phyloP scores from a whole-genome alignment of 2,888 invertebrate genomes.

The Torymus tubicola region DNA sequence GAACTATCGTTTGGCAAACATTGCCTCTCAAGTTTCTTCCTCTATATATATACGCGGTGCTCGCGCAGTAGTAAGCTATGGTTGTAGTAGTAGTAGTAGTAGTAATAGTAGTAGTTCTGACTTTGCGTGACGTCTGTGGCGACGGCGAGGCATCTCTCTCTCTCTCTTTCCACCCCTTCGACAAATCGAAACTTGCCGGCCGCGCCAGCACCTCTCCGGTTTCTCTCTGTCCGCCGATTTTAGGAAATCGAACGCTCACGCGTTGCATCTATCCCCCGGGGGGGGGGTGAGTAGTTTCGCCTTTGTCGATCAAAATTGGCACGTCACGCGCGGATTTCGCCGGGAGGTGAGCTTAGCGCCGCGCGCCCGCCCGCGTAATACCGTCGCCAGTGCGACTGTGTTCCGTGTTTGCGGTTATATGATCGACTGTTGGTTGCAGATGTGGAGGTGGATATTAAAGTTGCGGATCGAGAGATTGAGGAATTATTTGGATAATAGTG shows the following conservation, averaged over 20 bases:
- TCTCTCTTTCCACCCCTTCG: background rate
- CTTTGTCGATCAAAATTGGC: constrained; percentile 34
- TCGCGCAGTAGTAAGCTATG: too few species aligned
- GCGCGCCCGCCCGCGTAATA: background rate
- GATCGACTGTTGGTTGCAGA: background rate
- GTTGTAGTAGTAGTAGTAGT: too few species aligned
- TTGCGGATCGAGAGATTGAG: constrained; percentile 39
- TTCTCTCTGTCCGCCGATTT: too few species aligned
- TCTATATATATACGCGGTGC: too few species aligned
- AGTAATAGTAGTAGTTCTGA: too few species aligned
- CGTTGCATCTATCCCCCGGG: too few species aligned
- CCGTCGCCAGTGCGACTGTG: constrained; percentile 2
- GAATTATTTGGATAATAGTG: background rate
- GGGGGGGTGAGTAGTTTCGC: background rate
- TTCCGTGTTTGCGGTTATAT: background rate
- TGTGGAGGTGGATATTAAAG: too few species aligned
- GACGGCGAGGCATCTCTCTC: background rate
- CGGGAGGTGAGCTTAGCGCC: background rate
- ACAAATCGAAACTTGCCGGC: too few species aligned
- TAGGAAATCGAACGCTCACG: too few species aligned
- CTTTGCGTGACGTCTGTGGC: too few species aligned
- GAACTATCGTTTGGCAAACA: constrained; percentile 42
- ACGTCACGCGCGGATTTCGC: background rate
- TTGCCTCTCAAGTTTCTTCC: background rate
- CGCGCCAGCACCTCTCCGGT: too few species aligned